phyloP scores from a whole-genome alignment of 2,797 vertebrate species.

The Phylloscopus collybita region DNA sequence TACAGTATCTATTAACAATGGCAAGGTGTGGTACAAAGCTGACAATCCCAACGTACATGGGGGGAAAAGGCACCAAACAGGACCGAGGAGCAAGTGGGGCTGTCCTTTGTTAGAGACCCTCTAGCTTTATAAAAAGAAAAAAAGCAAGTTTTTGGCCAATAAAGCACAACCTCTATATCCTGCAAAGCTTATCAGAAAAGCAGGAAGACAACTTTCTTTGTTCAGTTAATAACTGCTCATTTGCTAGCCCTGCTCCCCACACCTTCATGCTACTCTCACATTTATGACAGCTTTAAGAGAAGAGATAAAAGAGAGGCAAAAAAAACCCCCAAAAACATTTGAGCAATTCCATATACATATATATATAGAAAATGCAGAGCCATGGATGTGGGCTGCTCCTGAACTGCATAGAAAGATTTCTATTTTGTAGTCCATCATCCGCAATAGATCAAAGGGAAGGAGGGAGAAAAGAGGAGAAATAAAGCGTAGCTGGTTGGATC shows the following conservation, averaged over 20 bases:
- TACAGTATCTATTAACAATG: not conserved
- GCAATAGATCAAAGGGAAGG: constrained; percentile 16
- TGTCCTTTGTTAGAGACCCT: not conserved
- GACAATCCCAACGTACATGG: rapidly evolving
- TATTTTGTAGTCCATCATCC: not conserved
- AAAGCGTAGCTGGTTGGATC: not conserved
- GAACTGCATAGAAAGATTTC: not conserved
- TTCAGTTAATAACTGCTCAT: not conserved
- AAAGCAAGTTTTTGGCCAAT: not conserved
- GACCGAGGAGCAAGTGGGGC: not conserved
- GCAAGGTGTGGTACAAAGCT: not conserved
- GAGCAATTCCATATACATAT: not conserved
- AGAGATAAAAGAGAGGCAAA: not conserved
- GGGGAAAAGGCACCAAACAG: not conserved
- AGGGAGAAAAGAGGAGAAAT: not conserved
- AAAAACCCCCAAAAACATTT: not conserved
- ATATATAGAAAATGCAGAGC: not conserved
- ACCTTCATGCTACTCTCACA: not conserved
- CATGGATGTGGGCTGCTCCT: not conserved
- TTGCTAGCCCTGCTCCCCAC: not conserved
- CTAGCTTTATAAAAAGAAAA: not conserved
- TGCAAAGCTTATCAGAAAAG: not conserved
- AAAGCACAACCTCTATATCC: not conserved
- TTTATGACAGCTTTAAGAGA: not conserved
- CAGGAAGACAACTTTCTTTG: not conserved